Evolutionary conservation across 2,113 vertebrate species (phyloP).

Genomic region (Brachypteracias leptosomus): DNA sequence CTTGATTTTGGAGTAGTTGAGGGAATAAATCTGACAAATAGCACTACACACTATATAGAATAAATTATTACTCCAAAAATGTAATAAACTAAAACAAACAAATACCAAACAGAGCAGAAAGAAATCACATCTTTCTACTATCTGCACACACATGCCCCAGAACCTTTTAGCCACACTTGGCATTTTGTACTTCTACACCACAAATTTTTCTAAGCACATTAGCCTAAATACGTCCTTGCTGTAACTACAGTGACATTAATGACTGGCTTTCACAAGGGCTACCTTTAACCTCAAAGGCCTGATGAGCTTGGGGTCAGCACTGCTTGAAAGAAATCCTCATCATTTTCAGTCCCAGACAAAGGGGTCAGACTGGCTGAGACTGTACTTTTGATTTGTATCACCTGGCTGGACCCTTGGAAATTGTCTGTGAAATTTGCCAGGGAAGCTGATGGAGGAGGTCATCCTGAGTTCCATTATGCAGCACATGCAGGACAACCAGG

Average conservation of each 20-base stretch:
- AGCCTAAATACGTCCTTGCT: neutral
- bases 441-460: too few relatives aligned
- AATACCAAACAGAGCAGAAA: slow-evolving; percentile 63
- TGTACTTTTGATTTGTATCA: neutral
- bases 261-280: neutral
- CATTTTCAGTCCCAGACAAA: neutral
- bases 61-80: neutral
- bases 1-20: neutral
- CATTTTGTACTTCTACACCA: slow-evolving; percentile 36
- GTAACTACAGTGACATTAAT: neutral
- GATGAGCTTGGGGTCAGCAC: neutral
- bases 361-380: neutral
- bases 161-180: neutral
- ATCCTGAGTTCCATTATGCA: too few relatives aligned
- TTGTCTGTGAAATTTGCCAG: neutral
- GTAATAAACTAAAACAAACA: neutral
- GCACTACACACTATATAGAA: neutral
- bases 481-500: too few relatives aligned
- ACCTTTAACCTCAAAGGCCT: neutral
- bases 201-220: neutral
- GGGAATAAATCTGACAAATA: neutral
- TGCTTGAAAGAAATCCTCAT: neutral
- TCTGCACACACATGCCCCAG: slow-evolving; percentile 44
- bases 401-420: neutral
- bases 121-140: slow-evolving; percentile 58